phyloP scores from a whole-genome alignment of 2,797 vertebrate genomes.

The Channa striata region DNA sequence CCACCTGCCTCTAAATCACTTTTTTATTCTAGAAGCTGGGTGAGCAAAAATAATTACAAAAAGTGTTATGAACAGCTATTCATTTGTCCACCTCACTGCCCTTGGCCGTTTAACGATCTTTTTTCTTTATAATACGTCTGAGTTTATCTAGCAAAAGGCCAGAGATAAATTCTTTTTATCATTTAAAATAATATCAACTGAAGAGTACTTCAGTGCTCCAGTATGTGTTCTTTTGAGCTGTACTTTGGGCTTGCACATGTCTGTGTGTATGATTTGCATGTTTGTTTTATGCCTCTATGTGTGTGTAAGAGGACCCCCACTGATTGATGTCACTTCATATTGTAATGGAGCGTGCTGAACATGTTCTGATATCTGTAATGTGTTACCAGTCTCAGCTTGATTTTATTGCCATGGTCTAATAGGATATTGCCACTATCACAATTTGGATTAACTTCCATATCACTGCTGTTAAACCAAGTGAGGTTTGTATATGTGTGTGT shows the following conservation, averaged over 20 bases:
- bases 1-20: constrained; percentile 54
- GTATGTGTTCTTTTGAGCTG: constrained; percentile 32
- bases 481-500: constrained; percentile 48
- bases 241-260: constrained; percentile 32
- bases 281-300: constrained; percentile 68
- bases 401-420: constrained; percentile 82
- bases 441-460: constrained; percentile 82
- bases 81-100: constrained; percentile 51
- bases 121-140: constrained; percentile 53
- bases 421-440: constrained; percentile 80
- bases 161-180: constrained; percentile 38
- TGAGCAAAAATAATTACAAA: constrained; percentile 66
- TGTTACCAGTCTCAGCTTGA: constrained; percentile 78
- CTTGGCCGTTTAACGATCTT: constrained; percentile 47
- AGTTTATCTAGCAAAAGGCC: constrained; percentile 51
- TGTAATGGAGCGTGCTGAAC: constrained; percentile 76
- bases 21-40: constrained; percentile 53
- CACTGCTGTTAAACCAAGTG: constrained; percentile 70
- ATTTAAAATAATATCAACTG: constrained; percentile 43
- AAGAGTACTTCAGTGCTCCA: constrained; percentile 38
- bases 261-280: constrained; percentile 64
- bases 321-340: constrained; percentile 80
- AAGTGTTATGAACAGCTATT: constrained; percentile 56
- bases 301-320: constrained; percentile 66
- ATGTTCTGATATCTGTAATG: constrained; percentile 79